phyloP scores from a whole-genome alignment of 2,113 vertebrate species.

The Cyprinus carpio region DNA sequence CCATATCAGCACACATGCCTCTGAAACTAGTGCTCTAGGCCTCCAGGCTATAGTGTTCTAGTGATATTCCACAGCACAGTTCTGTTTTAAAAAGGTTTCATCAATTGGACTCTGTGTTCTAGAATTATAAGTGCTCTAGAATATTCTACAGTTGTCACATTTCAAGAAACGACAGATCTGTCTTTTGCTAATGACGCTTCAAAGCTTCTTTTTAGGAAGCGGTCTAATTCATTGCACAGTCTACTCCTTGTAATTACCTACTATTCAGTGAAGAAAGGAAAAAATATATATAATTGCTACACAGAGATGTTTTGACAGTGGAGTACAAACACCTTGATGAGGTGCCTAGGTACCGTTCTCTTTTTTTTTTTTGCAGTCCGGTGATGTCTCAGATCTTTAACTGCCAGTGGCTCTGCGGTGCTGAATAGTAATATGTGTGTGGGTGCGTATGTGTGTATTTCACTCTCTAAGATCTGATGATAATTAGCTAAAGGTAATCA shows the following conservation, averaged over 20 bases:
- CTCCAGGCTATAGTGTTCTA: slow-evolving; percentile 1
- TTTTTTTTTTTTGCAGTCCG: slow-evolving; percentile 15
- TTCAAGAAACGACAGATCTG: slow-evolving; percentile 29
- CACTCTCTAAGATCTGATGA: slow-evolving; percentile 48
- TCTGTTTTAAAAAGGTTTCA: background rate
- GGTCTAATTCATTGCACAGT: slow-evolving; percentile 36
- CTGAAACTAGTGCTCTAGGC: slow-evolving; percentile 21
- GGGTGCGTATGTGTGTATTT: slow-evolving; percentile 21
- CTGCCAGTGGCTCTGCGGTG: slow-evolving; percentile 44
- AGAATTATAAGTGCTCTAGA: background rate
- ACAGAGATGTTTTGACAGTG: slow-evolving; percentile 50
- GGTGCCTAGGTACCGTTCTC: slow-evolving; percentile 24
- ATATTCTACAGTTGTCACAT: slow-evolving; percentile 7
- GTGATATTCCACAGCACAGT: background rate
- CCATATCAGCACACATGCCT: slow-evolving; percentile 43
- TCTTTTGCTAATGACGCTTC: slow-evolving; percentile 46
- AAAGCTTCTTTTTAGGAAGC: slow-evolving; percentile 44
- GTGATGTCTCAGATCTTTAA: slow-evolving; percentile 46
- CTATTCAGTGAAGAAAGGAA: slow-evolving; percentile 48
- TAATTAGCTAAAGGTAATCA: slow-evolving; percentile 63
- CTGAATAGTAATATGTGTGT: slow-evolving; percentile 51
- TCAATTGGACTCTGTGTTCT: background rate
- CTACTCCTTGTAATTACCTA: slow-evolving; percentile 50
- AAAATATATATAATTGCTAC: slow-evolving; percentile 50
- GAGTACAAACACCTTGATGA: slow-evolving; percentile 53